Conservation (phyloP, 2,113 vertebrate genomes). For the Bos javanicus region DNA sequence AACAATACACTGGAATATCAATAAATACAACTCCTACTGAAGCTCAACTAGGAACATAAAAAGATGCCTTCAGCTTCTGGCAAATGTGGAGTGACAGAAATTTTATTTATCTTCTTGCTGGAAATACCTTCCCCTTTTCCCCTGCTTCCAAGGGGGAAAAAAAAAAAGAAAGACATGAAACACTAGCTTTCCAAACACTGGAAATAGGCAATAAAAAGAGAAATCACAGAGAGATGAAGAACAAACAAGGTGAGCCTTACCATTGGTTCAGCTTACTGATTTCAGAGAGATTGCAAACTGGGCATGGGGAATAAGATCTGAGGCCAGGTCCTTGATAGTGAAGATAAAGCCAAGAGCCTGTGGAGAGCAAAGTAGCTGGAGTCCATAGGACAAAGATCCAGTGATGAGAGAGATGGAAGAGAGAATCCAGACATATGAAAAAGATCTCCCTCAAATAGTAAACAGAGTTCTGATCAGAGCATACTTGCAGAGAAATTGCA, state of each 20-base stretch:
- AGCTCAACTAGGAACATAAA: not conserved
- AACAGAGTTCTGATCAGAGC: not conserved
- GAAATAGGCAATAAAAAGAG: not conserved
- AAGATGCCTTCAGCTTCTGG: not conserved
- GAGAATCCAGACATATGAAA: not conserved
- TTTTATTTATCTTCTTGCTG: not conserved
- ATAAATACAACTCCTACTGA: not conserved
- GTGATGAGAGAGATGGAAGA: not conserved
- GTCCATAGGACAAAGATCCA: not conserved
- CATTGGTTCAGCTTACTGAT: not conserved
- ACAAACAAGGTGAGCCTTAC: not conserved
- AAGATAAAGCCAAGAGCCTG: not conserved
- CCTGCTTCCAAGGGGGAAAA: not conserved
- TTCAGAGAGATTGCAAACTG: not conserved
- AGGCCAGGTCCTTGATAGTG: not conserved
- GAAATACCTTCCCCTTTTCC: not conserved
- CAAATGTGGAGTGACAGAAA: not conserved
- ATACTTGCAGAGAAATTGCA: not conserved
- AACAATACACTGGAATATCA: not conserved
- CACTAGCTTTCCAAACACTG: not conserved
- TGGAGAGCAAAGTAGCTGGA: not conserved
- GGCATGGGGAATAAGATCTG: too few species aligned
- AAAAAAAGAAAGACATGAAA: not conserved
- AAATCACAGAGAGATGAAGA: not conserved
- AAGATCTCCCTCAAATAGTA: not conserved